Base-by-base conservation (phyloP, 1,140 invertebrate genomes). In the Brachionus rubens region DNA sequence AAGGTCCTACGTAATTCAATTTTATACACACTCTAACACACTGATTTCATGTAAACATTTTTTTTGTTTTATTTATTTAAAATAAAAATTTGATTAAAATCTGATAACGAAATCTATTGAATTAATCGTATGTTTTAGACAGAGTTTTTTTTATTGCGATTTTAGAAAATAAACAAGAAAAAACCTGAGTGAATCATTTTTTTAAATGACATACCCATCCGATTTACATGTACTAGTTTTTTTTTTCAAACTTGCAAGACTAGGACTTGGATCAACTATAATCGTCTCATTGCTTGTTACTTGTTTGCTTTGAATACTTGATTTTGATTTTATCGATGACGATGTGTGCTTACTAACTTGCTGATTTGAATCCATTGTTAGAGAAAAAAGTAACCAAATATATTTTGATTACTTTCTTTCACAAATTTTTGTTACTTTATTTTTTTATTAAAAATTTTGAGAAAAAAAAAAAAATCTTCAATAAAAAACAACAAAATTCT, bases 51-150 rank as follows among this genome's bases (percentile, higher is more conserved):
- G 12, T 59, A 5, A 33, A 36, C 54, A 59, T 26, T 3, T 12
- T 33, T 9, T 59, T 59, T 36, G 14, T 14, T 9, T 14, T 54
- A 28, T 54, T 54, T 54, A 0, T 33, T 54, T 33, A n/a, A 24
- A 54, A 30, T 9, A 9, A 59, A 26, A 52, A 52, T 54, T 21
- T 59, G 54, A 59, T 59, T 59, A 59, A 59, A 59, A 59, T 33
- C 26, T 41, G 54, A 30, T 30, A 16, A 36, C 36, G 54, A 59
- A 33, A 33, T 36, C 30, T 33, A 59, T 36, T 59, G 16, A 16
- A 36, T 6, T 40, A 19, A 19, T 36, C 36, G 19, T 59, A 36
- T 16, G 33, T 41, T 40, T 33, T 14, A 59, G 36, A 59, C 33
- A 36, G 19, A 59, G 33, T 30, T 36, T 36, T 59, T 59, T 59